These are phyloP conservation scores for Mimachlamys varia DNA, from an alignment of 2,888 invertebrate species.

Conservation along the genomic window DNA sequence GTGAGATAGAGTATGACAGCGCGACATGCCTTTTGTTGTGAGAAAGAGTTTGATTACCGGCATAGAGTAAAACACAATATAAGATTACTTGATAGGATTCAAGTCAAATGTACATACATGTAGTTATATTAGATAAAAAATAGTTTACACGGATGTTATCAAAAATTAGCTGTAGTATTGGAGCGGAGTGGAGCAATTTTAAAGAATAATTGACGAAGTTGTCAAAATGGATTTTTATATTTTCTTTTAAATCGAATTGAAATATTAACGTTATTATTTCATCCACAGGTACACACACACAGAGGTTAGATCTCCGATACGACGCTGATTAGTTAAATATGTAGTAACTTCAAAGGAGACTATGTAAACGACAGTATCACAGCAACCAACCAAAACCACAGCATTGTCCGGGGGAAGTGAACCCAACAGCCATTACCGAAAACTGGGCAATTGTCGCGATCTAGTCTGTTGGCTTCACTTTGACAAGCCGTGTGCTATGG, in stretches of 20 bases:
- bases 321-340: background rate
- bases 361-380: background rate
- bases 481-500: background rate
- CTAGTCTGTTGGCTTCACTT: constrained; percentile 34
- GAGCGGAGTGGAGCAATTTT: no score
- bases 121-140: no score
- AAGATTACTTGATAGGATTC: no score
- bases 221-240: background rate
- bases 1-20: no score
- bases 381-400: background rate
- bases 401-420: background rate
- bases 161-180: no score
- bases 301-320: background rate
- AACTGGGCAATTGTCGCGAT: constrained; percentile 1
- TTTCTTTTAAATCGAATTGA: background rate
- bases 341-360: background rate
- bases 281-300: background rate
- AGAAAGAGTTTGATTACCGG: no score
- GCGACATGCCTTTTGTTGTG: no score
- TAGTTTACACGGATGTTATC: no score
- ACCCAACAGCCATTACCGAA: background rate
- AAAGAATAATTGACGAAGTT: background rate
- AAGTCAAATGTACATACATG: no score
- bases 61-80: no score
- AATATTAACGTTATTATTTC: background rate